Evolutionary conservation across 2,888 invertebrate genomes (phyloP), one percentile per base, ranked within the genome.

Genomic region (Chrysolina haemoptera): DNA sequence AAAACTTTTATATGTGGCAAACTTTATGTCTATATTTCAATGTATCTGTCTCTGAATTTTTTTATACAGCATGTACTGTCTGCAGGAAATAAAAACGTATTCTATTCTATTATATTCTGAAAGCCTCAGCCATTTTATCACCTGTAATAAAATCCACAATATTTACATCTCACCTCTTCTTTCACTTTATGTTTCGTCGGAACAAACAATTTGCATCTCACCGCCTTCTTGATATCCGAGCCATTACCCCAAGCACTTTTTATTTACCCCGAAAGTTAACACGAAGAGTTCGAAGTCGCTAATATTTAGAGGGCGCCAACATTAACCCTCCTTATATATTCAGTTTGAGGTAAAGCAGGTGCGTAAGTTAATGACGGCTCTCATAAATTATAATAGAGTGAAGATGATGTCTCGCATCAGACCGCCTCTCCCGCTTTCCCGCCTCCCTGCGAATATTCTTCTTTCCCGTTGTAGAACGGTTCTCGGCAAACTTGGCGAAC

Each of bases 371-470:
- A 84, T 82, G 84, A 83, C 78, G 80, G 80, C 78, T 81, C 82
- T 81, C 82, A 84, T 85, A 85, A 85, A 84, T 85, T 84, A 84
- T 84, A 84, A 85, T 85, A 83, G 78, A 80, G 77, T 79, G 79
- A 79, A 81, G 83, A 81, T 83, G 83, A 83, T 81, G 84, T 79
- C 80, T 81, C 80, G 81, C 82, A 83, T 84, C 81, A 81, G 82
- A 78, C 81, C 76, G 76, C 76, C 75, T 68, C 62, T 73, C 41
- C 64, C 55, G 41, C 75, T 68, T 53, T 73, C 41, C 64, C 55
- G 41, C 48, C 48, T 53, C 53, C 53, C 11, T 11, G 20, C 53
- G 10, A 41, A 65, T 65, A 20, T 62, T 20, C 18, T 69, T 62
- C 68, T 71, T 73, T 73, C 69, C 73, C 35, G 73, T 62, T 53